Evolutionary conservation across 2,113 vertebrate genomes (phyloP), one percentile per base, ranked within the genome.

Genomic region (Eulemur rufifrons): DNA sequence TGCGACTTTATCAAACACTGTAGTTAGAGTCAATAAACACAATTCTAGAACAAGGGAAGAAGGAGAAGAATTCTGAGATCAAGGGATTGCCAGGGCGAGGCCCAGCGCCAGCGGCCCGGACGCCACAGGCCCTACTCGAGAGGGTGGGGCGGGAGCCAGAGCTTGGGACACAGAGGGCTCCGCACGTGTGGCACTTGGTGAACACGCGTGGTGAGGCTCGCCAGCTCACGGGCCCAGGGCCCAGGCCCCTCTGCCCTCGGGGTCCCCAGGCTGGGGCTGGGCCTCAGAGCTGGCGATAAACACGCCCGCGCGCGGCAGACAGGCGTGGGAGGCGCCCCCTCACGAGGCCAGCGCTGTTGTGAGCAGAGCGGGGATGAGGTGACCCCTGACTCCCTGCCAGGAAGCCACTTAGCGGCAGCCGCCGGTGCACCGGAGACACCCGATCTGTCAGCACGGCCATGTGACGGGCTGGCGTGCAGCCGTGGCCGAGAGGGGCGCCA

Each of bases 361-460:
- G 84, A 96, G 89, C 37, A 0, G 45, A 91, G 63, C 25, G 3
- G 89, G 0, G 32, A 96, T 97, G 97, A 97, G 86, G 86, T 87
- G 97, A 95, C 97, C 97, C 90, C 64, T 95, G 95, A 94, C 52
- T 92, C 47, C 20, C 29, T 95, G 97, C 97, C 97, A 98, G 96
- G 54, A 98, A 97, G 96, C 84, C 98, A 95, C 98, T 98, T 98
- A 98, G 97, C 76, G 0, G 54, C 91, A 56, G 95, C 92, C 18
- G 47, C 80, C 5, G 37, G 95, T 2, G 25, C 86, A 97, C 94
- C 14, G 29, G 93, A 97, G 95, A 97, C 92, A 92, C 66, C 97
- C 80, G 64, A 94, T 97, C 97, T 96, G 90, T 97, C 96, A 95
- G 95, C 66, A 42, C 11, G 63, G 87, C 88, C 15, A 4, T 7